Evolutionary conservation across 2,888 invertebrate genomes (phyloP).

Genomic region (Elmis aenea): DNA sequence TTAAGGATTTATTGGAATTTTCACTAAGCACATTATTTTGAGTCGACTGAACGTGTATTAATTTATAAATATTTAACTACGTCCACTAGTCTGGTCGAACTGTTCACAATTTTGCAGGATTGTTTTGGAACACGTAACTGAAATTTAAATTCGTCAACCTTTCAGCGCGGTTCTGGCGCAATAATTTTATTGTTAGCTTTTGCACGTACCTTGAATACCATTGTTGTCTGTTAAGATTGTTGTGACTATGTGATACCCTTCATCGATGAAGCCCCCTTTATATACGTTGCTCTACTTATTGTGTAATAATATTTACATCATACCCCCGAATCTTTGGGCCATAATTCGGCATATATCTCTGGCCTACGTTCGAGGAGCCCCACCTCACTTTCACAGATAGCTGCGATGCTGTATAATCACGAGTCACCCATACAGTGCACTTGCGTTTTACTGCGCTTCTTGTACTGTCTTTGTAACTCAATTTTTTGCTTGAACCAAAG

Average conservation of each 20-base stretch:
- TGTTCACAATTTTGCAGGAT: no score
- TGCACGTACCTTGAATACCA: slow-evolving; percentile 18
- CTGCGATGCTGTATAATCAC: slow-evolving; percentile 10
- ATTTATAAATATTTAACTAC: no score
- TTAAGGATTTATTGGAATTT: no score
- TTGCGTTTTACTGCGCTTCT: no score
- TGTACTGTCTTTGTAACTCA: slow-evolving; percentile 3
- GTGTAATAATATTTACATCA: slow-evolving; percentile 15
- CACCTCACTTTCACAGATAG: slow-evolving; percentile 17
- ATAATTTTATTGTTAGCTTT: no score
- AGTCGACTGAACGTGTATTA: no score
- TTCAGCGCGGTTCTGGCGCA: no score
- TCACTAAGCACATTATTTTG: no score
- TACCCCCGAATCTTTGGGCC: slow-evolving; percentile 13
- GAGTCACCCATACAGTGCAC: slow-evolving; percentile 8
- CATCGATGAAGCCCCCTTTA: slow-evolving; percentile 6
- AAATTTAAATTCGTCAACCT: no score
- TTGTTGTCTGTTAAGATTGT: slow-evolving; percentile 7
- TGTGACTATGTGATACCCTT: slow-evolving; percentile 7
- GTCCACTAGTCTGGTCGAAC: no score
- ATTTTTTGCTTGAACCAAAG: no score
- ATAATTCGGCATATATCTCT: slow-evolving; percentile 14
- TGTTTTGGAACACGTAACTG: no score
- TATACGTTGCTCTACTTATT: slow-evolving; percentile 12
- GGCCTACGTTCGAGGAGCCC: slow-evolving; percentile 9